Evolutionary conservation across 2,113 vertebrate genomes (phyloP), one percentile per base, ranked within the genome.

Genomic region (Sturnira hondurensis): DNA sequence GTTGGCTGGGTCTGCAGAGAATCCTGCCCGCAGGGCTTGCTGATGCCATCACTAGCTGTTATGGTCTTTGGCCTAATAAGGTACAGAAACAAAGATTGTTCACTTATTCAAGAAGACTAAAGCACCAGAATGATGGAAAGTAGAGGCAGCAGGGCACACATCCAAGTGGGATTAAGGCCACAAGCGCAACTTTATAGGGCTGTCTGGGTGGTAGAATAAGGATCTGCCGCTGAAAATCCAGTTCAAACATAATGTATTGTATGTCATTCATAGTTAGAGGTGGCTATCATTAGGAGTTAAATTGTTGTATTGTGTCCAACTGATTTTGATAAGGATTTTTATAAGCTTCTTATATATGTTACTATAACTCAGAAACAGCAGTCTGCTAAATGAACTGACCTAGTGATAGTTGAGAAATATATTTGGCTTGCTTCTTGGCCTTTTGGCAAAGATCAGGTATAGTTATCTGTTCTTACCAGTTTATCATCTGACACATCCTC

Each of bases 61-160:
- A 94, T 98, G 98, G 98, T 98, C 98, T 98, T 98, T 97, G 98
- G 98, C 98, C 98, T 98, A 97, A 98, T 98, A 98, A 98, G 98
- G 98, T 98, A 98, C 98, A 98, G 98, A 98, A 98, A 98, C 98
- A 98, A 98, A 98, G 98, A 98, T 98, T 98, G 98, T 98, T 98
- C 98, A 98, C 98, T 98, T 97, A 98, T 97, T 98, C 97, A 96
- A 98, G 98, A 98, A 97, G 91, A 98, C 96, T 96, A 96, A 98
- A 98, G 98, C 97, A 91, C 97, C 98, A 97, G 87, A 98, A 97
- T 97, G 98, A 98, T 31, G 90, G 97, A 96, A 95, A 98, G 98
- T 96, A 96, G 97, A 97, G 98, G 98, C 98, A 98, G 97, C 65
- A 56, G 95, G 98, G 98, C 98, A 98, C 97, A 96, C 96, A 97